Base-by-base conservation (phyloP, 2,888 invertebrate species). In the Tricholauxania praeusta region DNA sequence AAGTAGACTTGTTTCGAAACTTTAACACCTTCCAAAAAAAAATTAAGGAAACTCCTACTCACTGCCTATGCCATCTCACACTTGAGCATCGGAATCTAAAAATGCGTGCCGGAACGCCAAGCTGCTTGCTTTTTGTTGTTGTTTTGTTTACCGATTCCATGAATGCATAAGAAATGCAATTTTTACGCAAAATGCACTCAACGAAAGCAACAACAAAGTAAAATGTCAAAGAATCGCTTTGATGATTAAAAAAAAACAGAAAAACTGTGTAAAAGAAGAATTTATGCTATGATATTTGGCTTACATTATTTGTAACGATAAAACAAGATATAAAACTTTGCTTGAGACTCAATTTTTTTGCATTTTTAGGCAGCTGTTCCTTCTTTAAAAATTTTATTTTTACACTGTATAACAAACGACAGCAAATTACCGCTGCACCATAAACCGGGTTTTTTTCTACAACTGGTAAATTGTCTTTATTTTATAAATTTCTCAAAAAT, bases 31-130 rank as follows among this genome's bases (percentile, higher is more conserved):
- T 28, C 28, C 28, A 28, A 4, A 3, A 28, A n/a, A 4, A 28
- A 28, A 28, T 28, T 28, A 28, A 28, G 2, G 3, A 28, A 28
- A 62, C 14, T 32, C n/a, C 12, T 3, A 8, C 15, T n/a, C 28
- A 7, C 47, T 57, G 39, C 1, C 12, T 48, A 17, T 4, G 12
- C 22, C 5, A 15, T 1, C 12, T n/a, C 55, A 47, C 55, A 55
- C 57, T 57, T 67, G 67, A 55, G 57, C 55, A 53, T 67, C 57
- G 57, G 57, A 32, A 67, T 67, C 47, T 22, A 12, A 49, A 15
- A 28, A 28, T 28, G 39, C 39, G 39, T 64, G 64, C 48, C 62
- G 39, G 39, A 39, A 22, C 32, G 39, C 12, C 62, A 28, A 32
- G 14, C 2, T 62, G n/a, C 14, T 17, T 51, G 17, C 12, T 49